A percentile compares a stretch with the other conserved stretches of the same genome.
Conservation (phyloP, 1,140 invertebrate genomes). For the Drosophila nikananu region DNA sequence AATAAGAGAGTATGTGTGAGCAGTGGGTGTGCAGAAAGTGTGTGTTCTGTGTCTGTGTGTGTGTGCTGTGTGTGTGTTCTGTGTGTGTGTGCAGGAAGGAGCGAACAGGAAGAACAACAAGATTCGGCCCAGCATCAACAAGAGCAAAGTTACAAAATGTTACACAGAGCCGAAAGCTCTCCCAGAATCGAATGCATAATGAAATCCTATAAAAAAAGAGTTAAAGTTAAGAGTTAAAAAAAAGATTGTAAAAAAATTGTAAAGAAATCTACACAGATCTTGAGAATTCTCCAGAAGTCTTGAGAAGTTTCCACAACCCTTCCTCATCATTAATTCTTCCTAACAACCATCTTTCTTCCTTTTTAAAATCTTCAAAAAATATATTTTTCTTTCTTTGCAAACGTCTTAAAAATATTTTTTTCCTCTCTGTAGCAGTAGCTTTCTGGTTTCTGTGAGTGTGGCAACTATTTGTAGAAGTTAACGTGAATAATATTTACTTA, state of each 20-base stretch:
- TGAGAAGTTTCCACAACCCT: too few relatives aligned
- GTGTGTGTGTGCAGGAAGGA: conserved; percentile 19
- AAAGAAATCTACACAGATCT: background rate
- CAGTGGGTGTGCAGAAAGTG: background rate
- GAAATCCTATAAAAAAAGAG: too few relatives aligned
- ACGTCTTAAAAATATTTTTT: background rate
- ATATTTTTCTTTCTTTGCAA: background rate
- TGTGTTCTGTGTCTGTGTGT: conserved; percentile 5
- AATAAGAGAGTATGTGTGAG: conserved; percentile 27
- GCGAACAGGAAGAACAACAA: conserved; percentile 36
- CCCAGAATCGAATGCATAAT: background rate
- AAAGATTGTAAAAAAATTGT: too few relatives aligned
- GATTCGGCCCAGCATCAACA: conserved; percentile 38
- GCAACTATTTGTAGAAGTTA: conserved; percentile 74
- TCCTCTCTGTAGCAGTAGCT: background rate
- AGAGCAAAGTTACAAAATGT: conserved; percentile 23
- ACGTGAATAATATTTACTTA: conserved; percentile 82
- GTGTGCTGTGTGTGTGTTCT: conserved; percentile 5
- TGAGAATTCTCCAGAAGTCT: background rate
- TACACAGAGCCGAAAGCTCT: background rate
- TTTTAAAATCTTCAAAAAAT: background rate
- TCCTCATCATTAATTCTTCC: too few relatives aligned
- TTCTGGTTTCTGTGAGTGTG: background rate
- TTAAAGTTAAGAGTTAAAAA: background rate
- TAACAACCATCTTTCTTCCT: background rate